These are phyloP conservation scores for Smittia sp. DNA, from an alignment of 2,888 invertebrate genomes.

Conservation along the genomic window DNA sequence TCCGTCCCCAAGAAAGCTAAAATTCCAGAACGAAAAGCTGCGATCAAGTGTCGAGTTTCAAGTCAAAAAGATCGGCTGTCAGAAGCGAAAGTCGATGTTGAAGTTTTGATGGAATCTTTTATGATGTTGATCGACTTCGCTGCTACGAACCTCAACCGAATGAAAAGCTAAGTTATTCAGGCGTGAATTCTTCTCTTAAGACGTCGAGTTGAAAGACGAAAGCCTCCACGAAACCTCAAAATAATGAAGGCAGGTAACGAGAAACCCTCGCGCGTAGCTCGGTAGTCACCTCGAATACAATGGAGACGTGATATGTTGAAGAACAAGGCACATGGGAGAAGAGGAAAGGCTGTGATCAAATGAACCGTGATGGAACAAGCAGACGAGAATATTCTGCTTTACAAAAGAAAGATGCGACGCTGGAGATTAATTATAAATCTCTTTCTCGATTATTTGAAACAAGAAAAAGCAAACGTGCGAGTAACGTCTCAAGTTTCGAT, in stretches of 20 bases:
- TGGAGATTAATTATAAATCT: conserved; percentile 20
- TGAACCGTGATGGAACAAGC: conserved; percentile 29
- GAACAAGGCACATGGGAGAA: background rate
- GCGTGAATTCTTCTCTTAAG: conserved; percentile 20
- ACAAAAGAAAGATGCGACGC: conserved; percentile 32
- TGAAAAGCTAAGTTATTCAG: conserved; percentile 25
- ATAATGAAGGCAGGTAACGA: conserved; percentile 26
- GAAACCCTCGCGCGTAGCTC: conserved; percentile 30
- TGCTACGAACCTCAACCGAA: background rate
- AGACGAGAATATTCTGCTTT: background rate
- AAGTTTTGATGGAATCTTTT: no score
- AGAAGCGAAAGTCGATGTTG: no score
- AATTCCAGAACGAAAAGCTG: no score
- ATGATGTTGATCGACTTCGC: no score
- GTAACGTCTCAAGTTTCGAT: background rate
- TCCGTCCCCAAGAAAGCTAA: background rate
- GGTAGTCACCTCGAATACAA: conserved; percentile 32
- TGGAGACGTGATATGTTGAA: conserved; percentile 24
- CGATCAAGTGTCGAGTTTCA: no score
- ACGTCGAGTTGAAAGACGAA: background rate
- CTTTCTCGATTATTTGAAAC: background rate
- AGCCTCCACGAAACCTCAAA: conserved; percentile 28
- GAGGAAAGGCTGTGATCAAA: conserved; percentile 32
- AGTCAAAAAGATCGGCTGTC: no score
- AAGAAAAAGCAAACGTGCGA: background rate